Evolutionary conservation across 2,888 invertebrate genomes (phyloP).

Genomic region (Xylota segnis): DNA sequence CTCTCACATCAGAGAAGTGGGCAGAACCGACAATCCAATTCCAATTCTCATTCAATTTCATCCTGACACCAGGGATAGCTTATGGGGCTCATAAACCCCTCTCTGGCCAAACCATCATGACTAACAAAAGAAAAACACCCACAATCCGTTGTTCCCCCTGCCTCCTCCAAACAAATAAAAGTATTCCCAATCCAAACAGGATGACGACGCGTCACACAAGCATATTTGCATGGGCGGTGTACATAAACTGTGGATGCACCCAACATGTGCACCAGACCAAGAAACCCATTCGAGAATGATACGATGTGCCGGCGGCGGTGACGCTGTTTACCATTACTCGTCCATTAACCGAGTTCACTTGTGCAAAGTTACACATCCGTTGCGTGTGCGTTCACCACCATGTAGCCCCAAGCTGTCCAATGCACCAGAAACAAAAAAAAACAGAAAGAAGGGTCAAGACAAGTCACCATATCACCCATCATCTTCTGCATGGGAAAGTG

Average conservation of each 20-base stretch:
- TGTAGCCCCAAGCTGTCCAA: neutral
- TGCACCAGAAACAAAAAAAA: neutral
- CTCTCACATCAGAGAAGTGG: no score
- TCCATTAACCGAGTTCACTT: slow-evolving; percentile 34
- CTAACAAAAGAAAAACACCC: no score
- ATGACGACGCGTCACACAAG: neutral
- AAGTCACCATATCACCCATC: slow-evolving; percentile 1
- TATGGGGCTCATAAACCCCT: no score
- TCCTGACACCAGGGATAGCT: no score
- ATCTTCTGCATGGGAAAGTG: slow-evolving; percentile 25
- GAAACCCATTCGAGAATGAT: neutral
- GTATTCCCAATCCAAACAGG: slow-evolving; percentile 16
- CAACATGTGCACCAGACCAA: slow-evolving; percentile 29
- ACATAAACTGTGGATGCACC: neutral
- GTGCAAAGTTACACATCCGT: slow-evolving; percentile 45
- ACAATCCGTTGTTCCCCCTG: neutral
- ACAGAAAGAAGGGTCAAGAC: slow-evolving; percentile 12
- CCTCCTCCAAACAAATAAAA: neutral
- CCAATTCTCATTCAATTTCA: no score
- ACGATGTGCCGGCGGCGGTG: neutral
- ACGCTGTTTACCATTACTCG: slow-evolving; percentile 7
- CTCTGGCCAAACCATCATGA: no score
- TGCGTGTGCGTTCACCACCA: slow-evolving; percentile 8
- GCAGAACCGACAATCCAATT: no score
- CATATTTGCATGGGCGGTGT: slow-evolving; percentile 15